These are phyloP conservation scores for Neodiprion lecontei DNA, from an alignment of 1,140 invertebrate species.

Conservation along the genomic window DNA sequence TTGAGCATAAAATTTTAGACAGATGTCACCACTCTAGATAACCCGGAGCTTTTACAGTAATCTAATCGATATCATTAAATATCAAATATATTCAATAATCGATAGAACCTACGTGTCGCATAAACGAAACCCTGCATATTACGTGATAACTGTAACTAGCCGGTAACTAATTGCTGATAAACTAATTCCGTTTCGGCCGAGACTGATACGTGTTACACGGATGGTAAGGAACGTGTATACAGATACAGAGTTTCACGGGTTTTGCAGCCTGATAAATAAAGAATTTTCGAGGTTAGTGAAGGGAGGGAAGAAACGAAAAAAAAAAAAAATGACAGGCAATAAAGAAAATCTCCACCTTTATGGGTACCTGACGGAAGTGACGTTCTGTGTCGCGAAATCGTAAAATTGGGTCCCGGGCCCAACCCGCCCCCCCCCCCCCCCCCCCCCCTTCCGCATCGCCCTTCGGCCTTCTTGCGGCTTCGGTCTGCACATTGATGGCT, in stretches of 20 bases:
- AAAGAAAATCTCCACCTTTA: slow-evolving; percentile 38
- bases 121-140: slow-evolving; percentile 38
- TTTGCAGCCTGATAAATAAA: slow-evolving; percentile 57
- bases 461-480: slow-evolving; percentile 51
- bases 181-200: slow-evolving; percentile 23
- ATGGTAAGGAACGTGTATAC: slow-evolving; percentile 27
- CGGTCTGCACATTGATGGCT: slow-evolving; percentile 53
- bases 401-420: slow-evolving; percentile 52
- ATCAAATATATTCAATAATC: slow-evolving; percentile 52
- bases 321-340: slow-evolving; percentile 43
- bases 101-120: slow-evolving; percentile 42
- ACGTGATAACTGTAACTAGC: slow-evolving; percentile 19
- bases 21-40: slow-evolving; percentile 58
- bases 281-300: slow-evolving; percentile 45
- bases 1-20: slow-evolving; percentile 24
- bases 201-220: slow-evolving; percentile 20
- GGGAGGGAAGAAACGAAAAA: slow-evolving; percentile 37
- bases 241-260: slow-evolving; percentile 38
- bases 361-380: slow-evolving; percentile 50
- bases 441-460: slow-evolving; percentile 34
- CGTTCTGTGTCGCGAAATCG: slow-evolving; percentile 55
- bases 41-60: slow-evolving; percentile 55
- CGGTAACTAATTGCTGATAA: slow-evolving; percentile 23
- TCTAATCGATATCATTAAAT: slow-evolving; percentile 59
- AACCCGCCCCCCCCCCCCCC: slow-evolving; percentile 40